Evolutionary conservation across 2,797 vertebrate genomes (phyloP).

Genomic region (Mus caroli): DNA sequence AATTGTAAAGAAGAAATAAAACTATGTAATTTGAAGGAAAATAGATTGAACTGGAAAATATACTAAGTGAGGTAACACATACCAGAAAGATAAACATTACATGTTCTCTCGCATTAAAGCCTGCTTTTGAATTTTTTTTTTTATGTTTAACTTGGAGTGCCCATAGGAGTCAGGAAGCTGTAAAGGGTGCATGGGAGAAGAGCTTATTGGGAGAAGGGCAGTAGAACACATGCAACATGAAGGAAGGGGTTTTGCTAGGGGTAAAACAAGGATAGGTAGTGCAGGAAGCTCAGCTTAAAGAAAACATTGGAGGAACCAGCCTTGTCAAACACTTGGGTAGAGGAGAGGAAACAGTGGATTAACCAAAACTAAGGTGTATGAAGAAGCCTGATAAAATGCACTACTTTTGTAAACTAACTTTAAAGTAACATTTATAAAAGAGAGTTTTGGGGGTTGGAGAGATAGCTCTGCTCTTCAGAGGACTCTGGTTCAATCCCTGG

Average conservation of each 20-base stretch:
- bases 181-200: neutral
- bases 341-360: neutral
- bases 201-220: neutral
- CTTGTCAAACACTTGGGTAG: neutral
- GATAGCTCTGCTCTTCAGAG: neutral
- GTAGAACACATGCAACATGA: too few species aligned
- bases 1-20: neutral
- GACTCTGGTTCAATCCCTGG: neutral
- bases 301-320: neutral
- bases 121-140: neutral
- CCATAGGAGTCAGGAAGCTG: neutral
- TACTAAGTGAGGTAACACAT: neutral
- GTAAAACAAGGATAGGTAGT: neutral
- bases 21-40: neutral
- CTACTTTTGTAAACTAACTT: neutral
- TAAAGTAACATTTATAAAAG: neutral
- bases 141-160: neutral
- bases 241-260: neutral
- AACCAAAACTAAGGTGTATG: neutral
- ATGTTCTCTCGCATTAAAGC: neutral
- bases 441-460: neutral
- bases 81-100: neutral
- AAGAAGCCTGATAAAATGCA: neutral
- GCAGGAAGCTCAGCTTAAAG: neutral
- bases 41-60: neutral